Evolutionary conservation across 2,113 vertebrate genomes (phyloP).

Genomic region (Misgurnus mizolepis): DNA sequence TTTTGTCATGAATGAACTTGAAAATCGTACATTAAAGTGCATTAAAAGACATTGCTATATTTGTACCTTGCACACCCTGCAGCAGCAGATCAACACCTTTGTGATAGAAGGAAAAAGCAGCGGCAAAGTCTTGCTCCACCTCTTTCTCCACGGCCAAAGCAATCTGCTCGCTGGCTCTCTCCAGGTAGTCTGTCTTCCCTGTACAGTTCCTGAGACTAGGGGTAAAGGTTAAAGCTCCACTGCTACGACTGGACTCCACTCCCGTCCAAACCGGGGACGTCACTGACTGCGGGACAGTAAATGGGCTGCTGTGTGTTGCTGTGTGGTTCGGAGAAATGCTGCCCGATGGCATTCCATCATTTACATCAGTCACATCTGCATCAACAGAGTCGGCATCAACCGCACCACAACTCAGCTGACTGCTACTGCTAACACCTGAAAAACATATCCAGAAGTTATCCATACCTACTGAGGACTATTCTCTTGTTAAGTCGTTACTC

Average conservation of each 20-base stretch:
- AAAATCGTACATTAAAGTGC: background rate
- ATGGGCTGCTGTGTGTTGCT: conserved; percentile 65
- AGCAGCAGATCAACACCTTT: conserved; percentile 92
- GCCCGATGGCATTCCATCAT: conserved; percentile 98
- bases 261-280: conserved; percentile 70
- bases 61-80: conserved; percentile 94
- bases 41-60: background rate
- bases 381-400: conserved; percentile 83
- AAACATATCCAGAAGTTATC: too few relatives aligned
- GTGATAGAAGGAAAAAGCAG: conserved; percentile 87
- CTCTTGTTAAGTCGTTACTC: too few relatives aligned
- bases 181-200: conserved; percentile 87
- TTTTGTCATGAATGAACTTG: too few relatives aligned
- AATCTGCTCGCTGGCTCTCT: conserved; percentile 89
- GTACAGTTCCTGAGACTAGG: conserved; percentile 76
- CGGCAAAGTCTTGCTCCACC: conserved; percentile 86
- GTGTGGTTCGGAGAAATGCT: conserved; percentile 85
- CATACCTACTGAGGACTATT: too few relatives aligned
- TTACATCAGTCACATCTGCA: conserved; percentile 75
- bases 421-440: conserved; percentile 87
- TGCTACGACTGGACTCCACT: conserved; percentile 76
- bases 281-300: conserved; percentile 50
- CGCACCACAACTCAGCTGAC: conserved; percentile 85
- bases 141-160: conserved; percentile 89
- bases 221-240: conserved; percentile 74